These are phyloP conservation scores for Leptodactylus fuscus DNA, from an alignment of 2,113 vertebrate genomes.

Conservation along the genomic window DNA sequence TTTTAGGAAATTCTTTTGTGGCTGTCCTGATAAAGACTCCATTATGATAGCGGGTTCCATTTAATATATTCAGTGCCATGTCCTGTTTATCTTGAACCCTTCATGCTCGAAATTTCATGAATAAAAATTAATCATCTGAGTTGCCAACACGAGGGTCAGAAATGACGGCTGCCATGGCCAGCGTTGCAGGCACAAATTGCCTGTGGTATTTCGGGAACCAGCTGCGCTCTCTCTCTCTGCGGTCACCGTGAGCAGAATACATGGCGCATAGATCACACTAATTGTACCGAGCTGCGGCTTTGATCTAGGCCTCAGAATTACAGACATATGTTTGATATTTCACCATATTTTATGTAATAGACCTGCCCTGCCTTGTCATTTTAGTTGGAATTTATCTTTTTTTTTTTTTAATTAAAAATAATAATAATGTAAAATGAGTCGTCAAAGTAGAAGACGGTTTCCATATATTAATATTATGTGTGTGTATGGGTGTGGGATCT, in stretches of 20 bases:
- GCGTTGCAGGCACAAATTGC: neutral
- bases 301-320: neutral
- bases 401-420: neutral
- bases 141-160: neutral
- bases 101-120: slow-evolving; percentile 20
- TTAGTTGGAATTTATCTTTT: neutral
- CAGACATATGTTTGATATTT: slow-evolving; percentile 4
- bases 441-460: neutral
- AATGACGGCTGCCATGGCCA: neutral
- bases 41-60: neutral
- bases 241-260: neutral
- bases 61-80: neutral
- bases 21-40: slow-evolving; percentile 12
- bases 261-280: neutral
- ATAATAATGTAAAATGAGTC: neutral
- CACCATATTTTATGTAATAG: neutral
- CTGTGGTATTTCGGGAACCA: slow-evolving; percentile 1
- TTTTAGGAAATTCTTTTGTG: neutral
- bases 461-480: neutral
- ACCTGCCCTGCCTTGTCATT: neutral
- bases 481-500: neutral
- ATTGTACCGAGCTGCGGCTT: neutral
- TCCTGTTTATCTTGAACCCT: slow-evolving; percentile 2
- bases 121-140: slow-evolving; percentile 6
- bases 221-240: neutral